These are phyloP conservation scores for Myzus persicae DNA, from an alignment of 1,140 invertebrate genomes.

Conservation along the genomic window DNA sequence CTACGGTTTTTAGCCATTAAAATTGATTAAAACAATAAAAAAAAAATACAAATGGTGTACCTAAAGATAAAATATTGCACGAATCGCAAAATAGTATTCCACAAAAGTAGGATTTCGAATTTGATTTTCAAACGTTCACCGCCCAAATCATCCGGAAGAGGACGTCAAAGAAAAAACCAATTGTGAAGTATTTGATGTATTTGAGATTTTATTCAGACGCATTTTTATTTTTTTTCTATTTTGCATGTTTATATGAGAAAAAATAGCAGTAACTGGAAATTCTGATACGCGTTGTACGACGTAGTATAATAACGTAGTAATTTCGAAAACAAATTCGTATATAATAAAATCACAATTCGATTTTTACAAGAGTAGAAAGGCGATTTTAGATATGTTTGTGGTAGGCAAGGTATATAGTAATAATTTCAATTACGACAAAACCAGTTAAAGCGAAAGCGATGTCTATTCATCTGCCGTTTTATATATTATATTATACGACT, in stretches of 20 bases:
- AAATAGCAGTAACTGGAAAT: neutral
- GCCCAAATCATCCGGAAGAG: no score
- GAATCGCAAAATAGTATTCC: no score
- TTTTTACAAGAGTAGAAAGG: conserved; percentile 31
- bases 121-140: no score
- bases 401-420: neutral
- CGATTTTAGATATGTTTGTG: neutral
- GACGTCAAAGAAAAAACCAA: no score
- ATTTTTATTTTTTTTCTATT: neutral
- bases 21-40: no score
- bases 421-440: conserved; percentile 43
- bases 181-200: neutral
- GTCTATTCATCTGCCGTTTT: conserved; percentile 2
- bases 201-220: neutral
- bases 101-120: no score
- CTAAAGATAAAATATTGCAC: no score
- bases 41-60: no score
- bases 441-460: conserved; percentile 41
- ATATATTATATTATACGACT: neutral
- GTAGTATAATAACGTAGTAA: neutral
- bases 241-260: neutral
- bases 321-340: neutral
- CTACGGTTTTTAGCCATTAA: no score
- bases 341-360: neutral
- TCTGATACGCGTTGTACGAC: neutral